Conservation (phyloP, 1,140 invertebrate species). For the Conus ventricosus region DNA sequence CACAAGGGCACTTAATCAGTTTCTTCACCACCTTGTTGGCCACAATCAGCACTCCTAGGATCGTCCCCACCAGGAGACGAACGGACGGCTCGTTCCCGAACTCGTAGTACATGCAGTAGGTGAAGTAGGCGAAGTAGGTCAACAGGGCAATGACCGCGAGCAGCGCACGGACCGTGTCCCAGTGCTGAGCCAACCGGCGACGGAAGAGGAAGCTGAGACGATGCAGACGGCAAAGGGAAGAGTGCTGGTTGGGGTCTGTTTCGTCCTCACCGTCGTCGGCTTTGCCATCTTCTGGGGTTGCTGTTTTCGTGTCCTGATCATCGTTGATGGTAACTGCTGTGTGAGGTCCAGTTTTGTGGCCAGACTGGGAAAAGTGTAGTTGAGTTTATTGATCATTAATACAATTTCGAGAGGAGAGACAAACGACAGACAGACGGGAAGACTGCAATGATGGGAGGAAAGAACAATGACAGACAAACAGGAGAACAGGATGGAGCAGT, state of each 20-base stretch:
- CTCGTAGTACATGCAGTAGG: constrained; percentile 26
- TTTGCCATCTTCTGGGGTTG: too few species aligned
- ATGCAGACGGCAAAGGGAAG: background rate
- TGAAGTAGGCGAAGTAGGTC: constrained; percentile 4
- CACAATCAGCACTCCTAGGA: background rate
- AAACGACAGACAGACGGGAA: too few species aligned
- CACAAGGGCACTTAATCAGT: background rate
- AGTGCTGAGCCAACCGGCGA: background rate
- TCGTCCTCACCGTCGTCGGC: background rate
- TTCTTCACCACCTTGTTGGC: background rate
- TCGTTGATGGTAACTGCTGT: too few species aligned
- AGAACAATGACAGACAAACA: too few species aligned
- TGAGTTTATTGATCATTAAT: too few species aligned
- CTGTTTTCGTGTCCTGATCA: too few species aligned
- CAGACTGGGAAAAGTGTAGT: too few species aligned
- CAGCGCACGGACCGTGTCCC: background rate
- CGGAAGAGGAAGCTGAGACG: background rate
- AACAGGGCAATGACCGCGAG: background rate
- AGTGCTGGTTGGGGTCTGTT: background rate
- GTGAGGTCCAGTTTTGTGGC: too few species aligned
- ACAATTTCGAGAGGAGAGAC: too few species aligned
- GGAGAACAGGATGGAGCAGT: too few species aligned
- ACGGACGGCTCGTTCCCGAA: constrained; percentile 22
- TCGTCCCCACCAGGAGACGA: constrained; percentile 9
- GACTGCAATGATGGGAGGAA: too few species aligned